Conservation (phyloP, 2,888 invertebrate genomes). For the Athalia rosae region DNA sequence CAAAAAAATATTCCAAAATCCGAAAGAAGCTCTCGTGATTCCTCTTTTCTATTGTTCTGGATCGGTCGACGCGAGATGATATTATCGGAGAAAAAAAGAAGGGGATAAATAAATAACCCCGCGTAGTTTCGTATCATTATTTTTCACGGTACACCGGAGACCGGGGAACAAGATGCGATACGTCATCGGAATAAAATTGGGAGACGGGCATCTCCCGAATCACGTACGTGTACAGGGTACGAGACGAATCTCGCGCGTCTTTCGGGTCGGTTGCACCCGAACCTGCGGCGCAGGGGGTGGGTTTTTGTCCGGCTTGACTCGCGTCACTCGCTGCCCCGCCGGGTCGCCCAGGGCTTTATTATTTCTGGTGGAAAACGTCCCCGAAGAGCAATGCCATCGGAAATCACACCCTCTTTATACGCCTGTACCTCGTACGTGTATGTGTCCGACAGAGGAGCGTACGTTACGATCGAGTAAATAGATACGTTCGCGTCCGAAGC, state of each 20-base stretch:
- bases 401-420: slow-evolving; percentile 51
- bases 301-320: slow-evolving; percentile 19
- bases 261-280: not conserved
- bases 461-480: not conserved
- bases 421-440: not conserved
- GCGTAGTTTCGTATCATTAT: slow-evolving; percentile 31
- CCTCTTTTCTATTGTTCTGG: too few relatives aligned
- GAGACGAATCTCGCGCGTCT: slow-evolving; percentile 6
- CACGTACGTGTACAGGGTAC: not conserved
- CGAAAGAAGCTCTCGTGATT: too few relatives aligned
- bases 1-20: too few relatives aligned
- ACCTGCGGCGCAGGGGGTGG: not conserved
- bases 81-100: not conserved
- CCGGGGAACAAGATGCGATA: slow-evolving; percentile 52
- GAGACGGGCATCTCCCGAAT: not conserved
- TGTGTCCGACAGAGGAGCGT: not conserved
- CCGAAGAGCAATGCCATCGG: slow-evolving; percentile 57
- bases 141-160: slow-evolving; percentile 30
- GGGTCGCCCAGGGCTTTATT: slow-evolving; percentile 36
- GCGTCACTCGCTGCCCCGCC: slow-evolving; percentile 4
- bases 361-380: slow-evolving; percentile 49
- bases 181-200: slow-evolving; percentile 52
- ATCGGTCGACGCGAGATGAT: too few relatives aligned
- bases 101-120: not conserved
- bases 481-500: not conserved